phyloP scores from a whole-genome alignment of 2,888 invertebrate species.

The Philhelius pedissequus region DNA sequence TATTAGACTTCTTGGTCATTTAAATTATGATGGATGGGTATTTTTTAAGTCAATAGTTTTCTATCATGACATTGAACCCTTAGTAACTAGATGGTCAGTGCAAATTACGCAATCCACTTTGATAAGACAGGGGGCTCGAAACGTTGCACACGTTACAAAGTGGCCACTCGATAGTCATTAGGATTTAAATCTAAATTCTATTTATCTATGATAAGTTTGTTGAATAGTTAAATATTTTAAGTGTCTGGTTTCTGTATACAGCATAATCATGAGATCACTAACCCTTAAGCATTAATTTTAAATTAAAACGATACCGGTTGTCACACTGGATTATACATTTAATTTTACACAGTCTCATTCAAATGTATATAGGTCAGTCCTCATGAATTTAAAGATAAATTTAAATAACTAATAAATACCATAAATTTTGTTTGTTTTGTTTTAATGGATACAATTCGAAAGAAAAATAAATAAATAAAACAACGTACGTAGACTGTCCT shows the following conservation, averaged over 20 bases:
- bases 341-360: neutral
- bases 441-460: neutral
- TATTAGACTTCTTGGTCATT: constrained; percentile 7
- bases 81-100: constrained; percentile 39
- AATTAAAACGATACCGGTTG: constrained; percentile 38
- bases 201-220: constrained; percentile 7
- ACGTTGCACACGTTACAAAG: constrained; percentile 39
- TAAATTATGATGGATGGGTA: neutral
- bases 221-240: neutral
- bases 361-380: neutral
- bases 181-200: constrained; percentile 19
- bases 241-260: neutral
- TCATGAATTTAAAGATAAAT: neutral
- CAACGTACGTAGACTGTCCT: no score
- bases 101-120: constrained; percentile 4
- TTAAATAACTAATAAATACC: neutral
- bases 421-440: neutral
- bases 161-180: constrained; percentile 28
- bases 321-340: neutral
- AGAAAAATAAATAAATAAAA: neutral
- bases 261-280: constrained; percentile 18
- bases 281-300: neutral
- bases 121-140: neutral
- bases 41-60: neutral
- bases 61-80: neutral